Percentiles rank a stretch among this genome's conserved stretches.
These are phyloP conservation scores for Zonitis immaculata DNA, from an alignment of 2,888 invertebrate genomes.

Conservation along the genomic window DNA sequence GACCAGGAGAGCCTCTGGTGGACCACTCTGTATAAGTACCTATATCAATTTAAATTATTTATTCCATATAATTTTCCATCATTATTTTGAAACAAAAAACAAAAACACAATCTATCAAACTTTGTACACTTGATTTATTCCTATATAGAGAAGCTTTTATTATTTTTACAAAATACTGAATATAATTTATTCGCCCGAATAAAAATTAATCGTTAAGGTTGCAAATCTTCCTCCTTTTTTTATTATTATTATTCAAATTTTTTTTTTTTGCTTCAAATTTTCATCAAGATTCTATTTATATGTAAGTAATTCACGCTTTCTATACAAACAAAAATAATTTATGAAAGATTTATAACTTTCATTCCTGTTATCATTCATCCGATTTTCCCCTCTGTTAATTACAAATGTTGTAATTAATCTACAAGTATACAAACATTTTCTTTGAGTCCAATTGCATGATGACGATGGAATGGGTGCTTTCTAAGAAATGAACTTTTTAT, in stretches of 20 bases:
- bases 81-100: not conserved
- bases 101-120: constrained; percentile 24
- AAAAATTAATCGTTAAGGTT: constrained; percentile 7
- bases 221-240: no score
- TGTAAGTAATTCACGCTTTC: no score
- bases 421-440: constrained; percentile 13
- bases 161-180: constrained; percentile 2
- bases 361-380: not conserved
- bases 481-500: constrained; percentile 21
- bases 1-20: no score
- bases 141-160: constrained; percentile 15
- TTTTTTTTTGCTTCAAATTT: no score
- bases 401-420: constrained; percentile 17
- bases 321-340: not conserved
- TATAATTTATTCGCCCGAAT: not conserved
- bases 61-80: constrained; percentile 12
- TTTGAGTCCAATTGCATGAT: constrained; percentile 10
- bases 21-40: no score
- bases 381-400: constrained; percentile 6
- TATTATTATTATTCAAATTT: no score
- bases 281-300: no score
- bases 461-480: constrained; percentile 3
- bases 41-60: no score
- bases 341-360: not conserved
- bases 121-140: constrained; percentile 25